Conservation (phyloP, 2,888 invertebrate species). For the Dolichomitus sp. region DNA sequence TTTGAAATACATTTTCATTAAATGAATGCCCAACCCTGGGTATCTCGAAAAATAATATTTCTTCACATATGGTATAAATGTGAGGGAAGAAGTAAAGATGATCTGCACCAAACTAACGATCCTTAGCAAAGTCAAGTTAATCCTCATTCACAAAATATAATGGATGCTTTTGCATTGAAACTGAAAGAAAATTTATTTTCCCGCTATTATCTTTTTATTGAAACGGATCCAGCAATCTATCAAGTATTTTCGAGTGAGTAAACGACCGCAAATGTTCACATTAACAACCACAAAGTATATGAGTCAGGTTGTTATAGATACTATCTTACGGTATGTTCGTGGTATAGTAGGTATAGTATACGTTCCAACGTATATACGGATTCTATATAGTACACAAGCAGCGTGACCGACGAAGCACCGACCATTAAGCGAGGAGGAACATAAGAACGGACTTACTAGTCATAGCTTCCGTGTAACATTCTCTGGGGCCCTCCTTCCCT, state of each 20-base stretch:
- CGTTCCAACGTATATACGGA: constrained; percentile 1
- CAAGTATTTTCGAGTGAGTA: neutral
- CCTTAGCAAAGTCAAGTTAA: neutral
- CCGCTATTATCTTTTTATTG: neutral
- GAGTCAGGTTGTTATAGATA: neutral
- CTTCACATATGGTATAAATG: too few relatives aligned
- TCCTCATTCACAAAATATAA: neutral
- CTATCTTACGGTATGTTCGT: neutral
- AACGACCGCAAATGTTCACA: constrained; percentile 7
- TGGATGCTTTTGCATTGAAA: neutral
- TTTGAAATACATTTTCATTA: too few relatives aligned
- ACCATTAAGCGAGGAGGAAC: constrained; percentile 77
- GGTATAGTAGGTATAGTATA: constrained; percentile 4
- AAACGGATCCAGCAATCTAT: neutral
- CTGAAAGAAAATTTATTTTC: neutral
- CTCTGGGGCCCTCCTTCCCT: constrained; percentile 37
- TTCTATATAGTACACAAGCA: constrained; percentile 20
- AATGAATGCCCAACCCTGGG: too few relatives aligned
- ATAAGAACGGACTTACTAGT: constrained; percentile 80
- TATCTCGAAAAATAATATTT: too few relatives aligned
- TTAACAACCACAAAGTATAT: neutral
- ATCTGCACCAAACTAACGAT: too few relatives aligned
- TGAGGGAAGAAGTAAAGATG: too few relatives aligned
- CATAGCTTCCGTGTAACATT: constrained; percentile 70
- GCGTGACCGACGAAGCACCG: constrained; percentile 68